Percentiles rank a stretch among this genome's conserved stretches.
Evolutionary conservation across 2,797 vertebrate species (phyloP).

Genomic region (Delichon dasypus): DNA sequence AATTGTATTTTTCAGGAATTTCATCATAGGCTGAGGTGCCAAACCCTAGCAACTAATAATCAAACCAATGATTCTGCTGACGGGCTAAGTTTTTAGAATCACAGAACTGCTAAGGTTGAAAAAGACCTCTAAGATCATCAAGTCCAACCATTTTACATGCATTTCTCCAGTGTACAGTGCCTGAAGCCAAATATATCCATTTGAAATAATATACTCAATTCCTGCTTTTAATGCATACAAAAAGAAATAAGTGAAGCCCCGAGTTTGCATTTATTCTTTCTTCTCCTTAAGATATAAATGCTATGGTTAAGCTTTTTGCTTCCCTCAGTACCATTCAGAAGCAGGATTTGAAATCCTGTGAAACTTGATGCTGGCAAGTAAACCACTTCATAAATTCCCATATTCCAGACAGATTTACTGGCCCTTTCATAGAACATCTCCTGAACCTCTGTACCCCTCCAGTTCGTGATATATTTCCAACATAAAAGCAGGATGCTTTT

Average conservation of each 20-base stretch:
- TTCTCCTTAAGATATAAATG: neutral
- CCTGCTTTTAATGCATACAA: neutral
- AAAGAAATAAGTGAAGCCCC: neutral
- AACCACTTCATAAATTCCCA: constrained; percentile 5
- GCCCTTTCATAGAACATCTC: neutral
- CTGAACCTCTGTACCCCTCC: neutral
- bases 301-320: neutral
- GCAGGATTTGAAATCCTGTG: neutral
- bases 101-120: neutral
- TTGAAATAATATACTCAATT: neutral
- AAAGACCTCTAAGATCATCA: neutral
- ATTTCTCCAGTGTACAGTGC: neutral
- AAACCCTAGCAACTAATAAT: neutral
- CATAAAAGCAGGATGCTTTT: constrained; percentile 58
- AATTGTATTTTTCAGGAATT: neutral
- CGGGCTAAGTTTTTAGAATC: neutral
- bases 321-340: neutral
- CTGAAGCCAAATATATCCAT: neutral
- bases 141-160: neutral
- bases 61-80: neutral
- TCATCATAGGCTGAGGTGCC: neutral
- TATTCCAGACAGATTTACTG: constrained; percentile 1
- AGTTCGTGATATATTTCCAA: neutral
- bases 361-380: neutral
- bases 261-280: neutral